Conservation (phyloP, 2,113 vertebrate genomes). For the Ursus arctos region DNA sequence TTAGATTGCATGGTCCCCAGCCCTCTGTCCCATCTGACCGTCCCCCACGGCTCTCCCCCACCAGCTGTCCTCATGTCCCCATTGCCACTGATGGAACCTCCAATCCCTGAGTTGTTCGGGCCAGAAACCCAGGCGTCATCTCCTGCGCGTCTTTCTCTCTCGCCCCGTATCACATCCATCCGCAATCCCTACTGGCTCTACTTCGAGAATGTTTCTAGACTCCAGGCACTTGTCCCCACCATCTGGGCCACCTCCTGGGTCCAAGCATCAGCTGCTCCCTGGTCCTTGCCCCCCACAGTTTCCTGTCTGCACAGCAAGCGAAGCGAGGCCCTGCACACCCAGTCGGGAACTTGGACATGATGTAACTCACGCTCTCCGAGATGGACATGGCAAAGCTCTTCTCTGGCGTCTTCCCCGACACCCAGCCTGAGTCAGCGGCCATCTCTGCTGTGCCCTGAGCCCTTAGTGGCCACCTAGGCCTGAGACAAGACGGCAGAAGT, state of each 20-base stretch:
- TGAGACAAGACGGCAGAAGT: background rate
- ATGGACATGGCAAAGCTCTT: background rate
- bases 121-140: background rate
- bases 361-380: fast-evolving
- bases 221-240: too few species aligned
- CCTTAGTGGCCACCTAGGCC: background rate
- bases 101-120: background rate
- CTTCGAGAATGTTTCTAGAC: background rate
- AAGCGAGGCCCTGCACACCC: background rate
- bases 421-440: background rate
- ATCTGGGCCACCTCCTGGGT: too few species aligned
- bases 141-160: background rate
- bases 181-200: background rate
- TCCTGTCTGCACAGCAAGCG: too few species aligned
- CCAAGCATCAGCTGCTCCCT: background rate
- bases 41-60: background rate
- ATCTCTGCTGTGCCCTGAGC: background rate
- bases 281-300: too few species aligned
- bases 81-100: fast-evolving
- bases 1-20: fast-evolving
- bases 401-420: background rate
- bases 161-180: background rate
- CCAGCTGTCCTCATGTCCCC: fast-evolving
- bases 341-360: fast-evolving
- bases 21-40: background rate